These are phyloP conservation scores for Trichoplusia ni DNA, from an alignment of 1,140 invertebrate species.

Conservation along the genomic window DNA sequence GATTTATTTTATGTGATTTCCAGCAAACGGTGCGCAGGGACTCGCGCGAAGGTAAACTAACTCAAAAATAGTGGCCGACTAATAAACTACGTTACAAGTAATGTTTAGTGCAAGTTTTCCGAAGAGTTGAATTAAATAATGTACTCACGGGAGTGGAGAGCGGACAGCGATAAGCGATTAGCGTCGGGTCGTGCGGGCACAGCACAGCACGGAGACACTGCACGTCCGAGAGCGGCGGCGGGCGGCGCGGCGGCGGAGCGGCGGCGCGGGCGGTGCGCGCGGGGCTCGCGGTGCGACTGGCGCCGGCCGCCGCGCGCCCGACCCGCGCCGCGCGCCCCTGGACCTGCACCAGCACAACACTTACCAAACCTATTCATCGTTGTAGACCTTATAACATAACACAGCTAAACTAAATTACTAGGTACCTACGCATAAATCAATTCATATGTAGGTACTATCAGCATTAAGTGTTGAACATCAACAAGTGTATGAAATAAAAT, in stretches of 20 bases:
- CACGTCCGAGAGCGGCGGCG: background rate
- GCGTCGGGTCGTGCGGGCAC: background rate
- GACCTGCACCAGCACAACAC: background rate
- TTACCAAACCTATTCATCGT: too few relatives aligned
- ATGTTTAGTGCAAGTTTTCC: too few relatives aligned
- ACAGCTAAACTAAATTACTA: too few relatives aligned
- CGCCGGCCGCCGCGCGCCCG: background rate
- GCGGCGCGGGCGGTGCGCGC: slow-evolving; percentile 1
- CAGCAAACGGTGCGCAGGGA: background rate
- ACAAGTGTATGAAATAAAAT: too few relatives aligned
- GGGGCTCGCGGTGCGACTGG: background rate
- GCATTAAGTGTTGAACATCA: too few relatives aligned
- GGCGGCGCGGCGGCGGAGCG: too few relatives aligned
- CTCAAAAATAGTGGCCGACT: background rate
- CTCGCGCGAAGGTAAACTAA: background rate
- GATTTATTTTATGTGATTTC: slow-evolving; percentile 18
- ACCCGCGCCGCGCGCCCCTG: background rate
- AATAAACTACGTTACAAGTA: background rate
- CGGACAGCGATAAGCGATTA: slow-evolving; percentile 22
- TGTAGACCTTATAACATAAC: too few relatives aligned
- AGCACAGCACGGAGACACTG: background rate
- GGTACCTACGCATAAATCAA: too few relatives aligned
- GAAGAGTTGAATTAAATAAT: too few relatives aligned
- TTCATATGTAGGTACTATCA: too few relatives aligned
- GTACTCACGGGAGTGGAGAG: too few relatives aligned